Evolutionary conservation across 2,888 invertebrate genomes (phyloP).

Genomic region (Dichetophora obliterata): DNA sequence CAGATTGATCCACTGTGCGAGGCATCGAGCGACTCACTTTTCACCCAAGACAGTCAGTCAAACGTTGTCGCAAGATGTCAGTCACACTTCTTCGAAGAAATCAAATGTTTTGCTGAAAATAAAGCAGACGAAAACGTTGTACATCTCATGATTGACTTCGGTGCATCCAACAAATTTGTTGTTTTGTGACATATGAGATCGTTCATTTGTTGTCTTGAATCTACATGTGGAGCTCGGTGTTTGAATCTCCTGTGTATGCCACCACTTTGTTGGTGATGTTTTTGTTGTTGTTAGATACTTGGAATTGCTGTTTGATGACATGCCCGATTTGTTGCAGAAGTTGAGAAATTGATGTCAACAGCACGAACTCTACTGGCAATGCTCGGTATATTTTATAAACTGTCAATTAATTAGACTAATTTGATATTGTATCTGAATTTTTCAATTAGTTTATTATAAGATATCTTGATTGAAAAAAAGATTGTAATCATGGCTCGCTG

Average conservation of each 20-base stretch:
- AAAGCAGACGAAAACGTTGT: too few relatives aligned
- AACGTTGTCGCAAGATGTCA: conserved; percentile 25
- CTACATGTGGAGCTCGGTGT: conserved; percentile 3
- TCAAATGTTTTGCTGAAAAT: not conserved
- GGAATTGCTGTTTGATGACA: conserved; percentile 2
- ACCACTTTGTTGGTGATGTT: not conserved
- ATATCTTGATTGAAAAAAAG: not conserved
- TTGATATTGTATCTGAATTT: not conserved
- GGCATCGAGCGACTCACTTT: not conserved
- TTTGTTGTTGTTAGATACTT: not conserved
- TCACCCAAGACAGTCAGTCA: not conserved
- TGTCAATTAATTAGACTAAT: conserved; percentile 20
- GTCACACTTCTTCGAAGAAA: conserved; percentile 19
- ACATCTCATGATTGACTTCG: not conserved
- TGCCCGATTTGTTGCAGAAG: conserved; percentile 8
- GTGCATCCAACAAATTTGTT: conserved; percentile 3
- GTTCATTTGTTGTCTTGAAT: conserved; percentile 13
- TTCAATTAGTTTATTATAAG: conserved; percentile 7
- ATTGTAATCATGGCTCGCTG: too few relatives aligned
- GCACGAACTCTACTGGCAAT: not conserved
- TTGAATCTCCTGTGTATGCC: not conserved
- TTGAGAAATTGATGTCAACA: conserved; percentile 17
- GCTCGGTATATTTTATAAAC: not conserved
- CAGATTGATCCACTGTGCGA: too few relatives aligned
- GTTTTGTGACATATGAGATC: conserved; percentile 32